Base-by-base conservation (phyloP, 2,797 vertebrate genomes). In the Acropternis orthonyx region DNA sequence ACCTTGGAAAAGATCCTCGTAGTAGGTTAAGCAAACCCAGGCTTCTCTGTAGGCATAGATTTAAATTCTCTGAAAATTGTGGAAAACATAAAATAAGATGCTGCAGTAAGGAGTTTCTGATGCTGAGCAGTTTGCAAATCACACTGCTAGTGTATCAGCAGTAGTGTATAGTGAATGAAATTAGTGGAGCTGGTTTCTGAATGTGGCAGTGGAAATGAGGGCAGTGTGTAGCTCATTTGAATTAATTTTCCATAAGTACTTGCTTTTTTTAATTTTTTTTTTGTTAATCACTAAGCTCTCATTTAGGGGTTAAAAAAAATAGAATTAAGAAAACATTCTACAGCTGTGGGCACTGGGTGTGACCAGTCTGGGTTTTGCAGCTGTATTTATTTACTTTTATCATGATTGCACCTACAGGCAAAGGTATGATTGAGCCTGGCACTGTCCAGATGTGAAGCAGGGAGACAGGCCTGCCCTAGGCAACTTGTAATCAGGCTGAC, bases 341-440 rank as follows among this genome's bases (percentile, higher is more conserved):
- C 68, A 85, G 23, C 23, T 80, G 39, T 89, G 34, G 77, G 62
- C 30, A 32, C 23, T 61, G 10, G 1, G 20, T 62, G 37, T 89
- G 46, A 37, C 34, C 72, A 34, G n/a, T 18, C n/a, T 87, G 63
- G 2, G 18, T 92, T 91, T 74, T 65, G 41, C 92, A 96, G 82
- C 91, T 95, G 76, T 88, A 62, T 92, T 95, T 96, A 65, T 89
- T 89, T 92, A 74, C 61, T 89, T 93, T 67, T 78, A 36, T 63
- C 44, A 30, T 65, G 65, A 52, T 72, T 88, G 69, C 55, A 91
- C 58, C 82, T 93, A 81, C 58, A 89, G 79, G 92, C 84, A 54
- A 80, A 92, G 82, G 84, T 91, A 65, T 55, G 71, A 93, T 67
- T 83, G 68, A 92, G 69, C 68, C 93, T 0, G 0, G 63, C 77